phyloP scores from a whole-genome alignment of 2,888 invertebrate species.

The Cheilosia soror region DNA sequence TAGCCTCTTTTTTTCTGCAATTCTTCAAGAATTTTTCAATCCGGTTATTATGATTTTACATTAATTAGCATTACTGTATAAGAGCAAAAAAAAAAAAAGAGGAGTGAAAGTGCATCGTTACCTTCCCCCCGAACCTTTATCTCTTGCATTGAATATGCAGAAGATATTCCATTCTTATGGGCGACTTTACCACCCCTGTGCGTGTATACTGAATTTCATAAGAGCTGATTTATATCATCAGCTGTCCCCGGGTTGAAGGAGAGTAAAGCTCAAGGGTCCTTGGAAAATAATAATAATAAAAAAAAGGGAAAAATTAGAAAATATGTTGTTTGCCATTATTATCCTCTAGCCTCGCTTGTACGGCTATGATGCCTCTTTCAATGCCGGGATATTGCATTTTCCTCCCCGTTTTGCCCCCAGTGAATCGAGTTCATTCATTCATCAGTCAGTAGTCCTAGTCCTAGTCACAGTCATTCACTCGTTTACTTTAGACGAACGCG shows the following conservation, averaged over 20 bases:
- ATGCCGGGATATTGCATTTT: conserved; percentile 48
- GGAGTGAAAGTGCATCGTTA: conserved; percentile 58
- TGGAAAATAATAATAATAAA: conserved; percentile 23
- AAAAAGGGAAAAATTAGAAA: conserved; percentile 31
- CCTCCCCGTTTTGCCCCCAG: conserved; percentile 24
- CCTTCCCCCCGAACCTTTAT: conserved; percentile 1
- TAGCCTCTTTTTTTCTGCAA: conserved; percentile 35
- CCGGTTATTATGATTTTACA: conserved; percentile 44
- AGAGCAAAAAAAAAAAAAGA: conserved; percentile 15
- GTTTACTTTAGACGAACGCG: conserved; percentile 50
- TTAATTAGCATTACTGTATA: conserved; percentile 56
- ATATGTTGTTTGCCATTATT: conserved; percentile 63
- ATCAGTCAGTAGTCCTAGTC: conserved; percentile 42
- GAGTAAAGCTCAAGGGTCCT: conserved; percentile 59
- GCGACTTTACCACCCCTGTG: conserved; percentile 30
- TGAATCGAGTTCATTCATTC: conserved; percentile 54
- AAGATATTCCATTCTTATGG: conserved; percentile 22
- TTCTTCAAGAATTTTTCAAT: conserved; percentile 38
- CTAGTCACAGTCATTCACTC: conserved; percentile 34
- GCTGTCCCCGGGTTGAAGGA: conserved; percentile 39
- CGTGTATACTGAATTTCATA: conserved; percentile 38
- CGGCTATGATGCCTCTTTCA: conserved; percentile 30
- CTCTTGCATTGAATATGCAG: background rate
- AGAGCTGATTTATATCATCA: conserved; percentile 64
- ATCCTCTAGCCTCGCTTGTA: conserved; percentile 57